Evolutionary conservation across 2,797 vertebrate species (phyloP).

Genomic region (Hyperoplus lanceolatus): DNA sequence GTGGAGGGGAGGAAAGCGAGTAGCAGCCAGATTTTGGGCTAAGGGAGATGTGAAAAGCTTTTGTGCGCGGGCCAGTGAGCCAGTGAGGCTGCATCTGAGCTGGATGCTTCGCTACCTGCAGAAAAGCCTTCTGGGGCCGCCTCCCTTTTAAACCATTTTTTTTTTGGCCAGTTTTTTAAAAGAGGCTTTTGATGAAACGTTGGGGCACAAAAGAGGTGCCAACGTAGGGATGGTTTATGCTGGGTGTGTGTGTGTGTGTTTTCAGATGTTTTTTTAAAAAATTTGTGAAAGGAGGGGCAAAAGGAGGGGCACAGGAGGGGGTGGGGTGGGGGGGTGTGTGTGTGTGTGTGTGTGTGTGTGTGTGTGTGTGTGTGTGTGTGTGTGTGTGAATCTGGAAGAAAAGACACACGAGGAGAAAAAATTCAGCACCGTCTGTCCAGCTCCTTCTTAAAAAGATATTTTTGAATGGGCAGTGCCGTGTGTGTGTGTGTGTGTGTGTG

Average conservation of each 20-base stretch:
- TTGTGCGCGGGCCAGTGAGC: constrained; percentile 69
- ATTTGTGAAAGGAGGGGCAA: too few species aligned
- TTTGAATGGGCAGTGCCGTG: constrained; percentile 59
- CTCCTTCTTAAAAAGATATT: constrained; percentile 54
- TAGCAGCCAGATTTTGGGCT: constrained; percentile 55
- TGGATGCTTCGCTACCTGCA: constrained; percentile 69
- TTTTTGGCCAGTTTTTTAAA: not conserved
- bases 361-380: too few species aligned
- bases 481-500: too few species aligned
- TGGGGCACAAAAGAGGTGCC: too few species aligned
- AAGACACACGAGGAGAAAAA: constrained; percentile 68
- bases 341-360: too few species aligned
- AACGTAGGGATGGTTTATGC: too few species aligned
- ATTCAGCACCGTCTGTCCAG: constrained; percentile 74
- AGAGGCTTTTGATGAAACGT: too few species aligned
- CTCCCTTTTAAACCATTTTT: not conserved
- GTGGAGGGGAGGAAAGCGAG: constrained; percentile 43
- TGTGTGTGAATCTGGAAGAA: constrained; percentile 28
- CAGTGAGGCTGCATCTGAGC: constrained; percentile 61
- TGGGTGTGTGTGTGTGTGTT: too few species aligned
- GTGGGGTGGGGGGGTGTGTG: too few species aligned
- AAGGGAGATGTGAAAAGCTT: constrained; percentile 64
- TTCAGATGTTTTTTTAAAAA: too few species aligned
- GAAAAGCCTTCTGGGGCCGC: constrained; percentile 52
- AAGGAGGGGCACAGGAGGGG: too few species aligned